These are phyloP conservation scores for Aeoliscus strigatus DNA, from an alignment of 2,797 vertebrate species.

Conservation along the genomic window DNA sequence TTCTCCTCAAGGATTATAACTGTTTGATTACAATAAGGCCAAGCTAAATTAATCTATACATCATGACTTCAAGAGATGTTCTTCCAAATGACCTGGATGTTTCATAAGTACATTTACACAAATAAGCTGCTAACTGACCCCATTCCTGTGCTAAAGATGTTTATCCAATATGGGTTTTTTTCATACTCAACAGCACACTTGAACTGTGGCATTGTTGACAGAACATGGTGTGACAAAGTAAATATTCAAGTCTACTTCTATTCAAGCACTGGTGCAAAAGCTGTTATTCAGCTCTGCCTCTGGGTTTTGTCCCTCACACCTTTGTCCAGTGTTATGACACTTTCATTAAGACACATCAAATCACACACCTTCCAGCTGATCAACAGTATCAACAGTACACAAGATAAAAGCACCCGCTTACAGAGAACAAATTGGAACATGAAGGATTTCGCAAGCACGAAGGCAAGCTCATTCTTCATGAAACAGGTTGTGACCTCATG, in stretches of 20 bases:
- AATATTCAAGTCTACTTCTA: constrained; percentile 39
- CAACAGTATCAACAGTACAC: constrained; percentile 9
- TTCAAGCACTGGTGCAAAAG: constrained; percentile 19
- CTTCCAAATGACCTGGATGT: constrained; percentile 2
- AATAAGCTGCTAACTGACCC: background rate
- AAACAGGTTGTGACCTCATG: no score
- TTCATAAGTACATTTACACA: constrained; percentile 5
- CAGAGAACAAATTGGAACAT: constrained; percentile 11
- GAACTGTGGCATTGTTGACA: constrained; percentile 37
- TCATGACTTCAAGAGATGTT: no score
- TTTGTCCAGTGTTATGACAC: constrained; percentile 7
- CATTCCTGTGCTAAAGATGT: constrained; percentile 16
- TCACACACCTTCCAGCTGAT: constrained; percentile 1
- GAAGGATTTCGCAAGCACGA: constrained; percentile 2
- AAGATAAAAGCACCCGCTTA: constrained; percentile 9
- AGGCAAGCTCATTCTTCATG: background rate
- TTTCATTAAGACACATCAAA: constrained; percentile 17
- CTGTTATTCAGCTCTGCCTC: constrained; percentile 22
- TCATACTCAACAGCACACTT: constrained; percentile 52
- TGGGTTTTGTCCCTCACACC: constrained; percentile 25
- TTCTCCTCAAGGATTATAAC: background rate
- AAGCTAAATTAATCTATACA: no score
- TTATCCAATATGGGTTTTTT: constrained; percentile 20
- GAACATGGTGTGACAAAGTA: constrained; percentile 34
- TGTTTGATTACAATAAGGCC: no score